Percentiles rank a stretch among this genome's conserved stretches.
phyloP scores from a whole-genome alignment of 2,113 vertebrate genomes.

The Cepphus grylle region DNA sequence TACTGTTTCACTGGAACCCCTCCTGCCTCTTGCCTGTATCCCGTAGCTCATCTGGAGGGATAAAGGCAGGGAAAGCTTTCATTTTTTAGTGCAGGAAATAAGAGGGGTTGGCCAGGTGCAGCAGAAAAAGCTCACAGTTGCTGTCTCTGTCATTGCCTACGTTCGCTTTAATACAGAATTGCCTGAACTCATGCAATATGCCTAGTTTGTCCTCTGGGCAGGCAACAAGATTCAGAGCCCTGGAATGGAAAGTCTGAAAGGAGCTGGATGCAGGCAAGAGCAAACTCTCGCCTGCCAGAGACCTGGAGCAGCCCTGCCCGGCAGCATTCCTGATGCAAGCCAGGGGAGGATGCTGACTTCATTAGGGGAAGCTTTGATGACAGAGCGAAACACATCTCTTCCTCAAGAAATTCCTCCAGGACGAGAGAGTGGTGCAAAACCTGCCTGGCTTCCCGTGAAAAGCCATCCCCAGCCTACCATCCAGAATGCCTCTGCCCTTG shows the following conservation, averaged over 20 bases:
- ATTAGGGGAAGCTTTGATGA: not conserved
- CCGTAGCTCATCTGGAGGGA: not conserved
- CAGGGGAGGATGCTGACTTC: not conserved
- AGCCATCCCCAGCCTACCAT: not conserved
- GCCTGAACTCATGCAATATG: fast-evolving
- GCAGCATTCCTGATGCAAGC: not conserved
- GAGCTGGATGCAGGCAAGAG: not conserved
- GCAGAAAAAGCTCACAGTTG: not conserved
- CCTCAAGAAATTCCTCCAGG: not conserved
- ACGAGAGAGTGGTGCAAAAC: not conserved
- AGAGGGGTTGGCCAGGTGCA: not conserved
- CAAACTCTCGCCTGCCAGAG: not conserved
- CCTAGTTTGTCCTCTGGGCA: not conserved
- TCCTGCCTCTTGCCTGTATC: not conserved
- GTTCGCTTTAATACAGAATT: not conserved
- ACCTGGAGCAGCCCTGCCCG: not conserved
- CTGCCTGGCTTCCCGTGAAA: not conserved
- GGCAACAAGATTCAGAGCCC: not conserved
- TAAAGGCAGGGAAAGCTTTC: not conserved
- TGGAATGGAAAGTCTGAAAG: not conserved
- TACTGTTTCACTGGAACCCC: not conserved
- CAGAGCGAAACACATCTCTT: not conserved
- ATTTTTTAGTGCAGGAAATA: not conserved
- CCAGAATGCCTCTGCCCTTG: fast-evolving
- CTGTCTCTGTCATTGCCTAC: not conserved